phyloP scores from a whole-genome alignment of 1,140 invertebrate species.

The Drosophila asahinai region DNA sequence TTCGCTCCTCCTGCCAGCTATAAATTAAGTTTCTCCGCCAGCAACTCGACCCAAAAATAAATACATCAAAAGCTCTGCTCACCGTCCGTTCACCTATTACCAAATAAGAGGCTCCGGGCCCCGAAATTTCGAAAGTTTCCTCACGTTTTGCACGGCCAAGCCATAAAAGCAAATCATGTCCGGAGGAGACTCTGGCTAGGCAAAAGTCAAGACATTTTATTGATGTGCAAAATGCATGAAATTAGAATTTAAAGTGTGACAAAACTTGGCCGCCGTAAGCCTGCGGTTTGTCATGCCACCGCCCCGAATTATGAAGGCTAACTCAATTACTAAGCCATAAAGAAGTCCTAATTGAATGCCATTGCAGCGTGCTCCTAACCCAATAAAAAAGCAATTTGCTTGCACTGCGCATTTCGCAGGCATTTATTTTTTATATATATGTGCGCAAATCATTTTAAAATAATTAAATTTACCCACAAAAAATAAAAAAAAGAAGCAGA shows the following conservation, averaged over 20 bases:
- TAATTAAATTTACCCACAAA: conserved; percentile 70
- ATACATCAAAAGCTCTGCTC: conserved; percentile 58
- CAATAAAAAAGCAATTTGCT: conserved; percentile 76
- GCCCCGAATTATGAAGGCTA: conserved; percentile 46
- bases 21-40: conserved; percentile 43
- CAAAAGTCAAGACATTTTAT: conserved; percentile 65
- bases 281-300: conserved; percentile 26
- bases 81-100: conserved; percentile 23
- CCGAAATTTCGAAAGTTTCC: conserved; percentile 55
- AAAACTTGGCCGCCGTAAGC: conserved; percentile 43
- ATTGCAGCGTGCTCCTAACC: conserved; percentile 56
- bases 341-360: conserved; percentile 74
- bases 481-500: conserved; percentile 14
- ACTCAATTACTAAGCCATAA: conserved; percentile 62
- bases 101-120: conserved; percentile 4
- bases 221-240: conserved; percentile 82
- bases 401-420: conserved; percentile 51
- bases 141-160: conserved; percentile 63
- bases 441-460: conserved; percentile 79
- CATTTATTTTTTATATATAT: conserved; percentile 41
- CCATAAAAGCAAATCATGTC: conserved; percentile 76
- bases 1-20: background rate
- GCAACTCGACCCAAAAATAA: conserved; percentile 31
- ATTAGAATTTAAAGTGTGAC: conserved; percentile 79
- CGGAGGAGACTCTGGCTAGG: conserved; percentile 38